Base-by-base conservation (phyloP, 2,113 vertebrate genomes). In the Cyprinus carpio region DNA sequence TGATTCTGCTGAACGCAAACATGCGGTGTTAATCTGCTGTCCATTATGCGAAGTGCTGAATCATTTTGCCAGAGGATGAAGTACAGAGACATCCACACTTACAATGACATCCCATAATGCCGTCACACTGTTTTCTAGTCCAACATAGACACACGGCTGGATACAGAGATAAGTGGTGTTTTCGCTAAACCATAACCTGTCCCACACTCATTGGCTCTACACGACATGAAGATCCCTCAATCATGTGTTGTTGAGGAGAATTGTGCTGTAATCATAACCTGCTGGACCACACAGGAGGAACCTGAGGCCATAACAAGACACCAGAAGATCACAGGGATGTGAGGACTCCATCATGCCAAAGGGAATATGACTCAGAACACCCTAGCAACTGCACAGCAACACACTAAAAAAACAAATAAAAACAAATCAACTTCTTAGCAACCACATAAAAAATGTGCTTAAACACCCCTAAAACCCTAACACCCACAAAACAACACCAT, bases 41-140 rank as follows among this genome's bases (percentile, higher is more conserved):
- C n/a, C 1, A n/a, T 72, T 43, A 56, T 54, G 64, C 51, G 75
- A 58, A 46, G 43, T 46, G 43, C 43, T 46, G 43, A 46, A 46
- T 46, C 43, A 46, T 46, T 46, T 40, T 9, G 78, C 87, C 84
- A 0, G 67, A 56, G 75, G 87, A 78, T 54, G 25, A 31, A 37
- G 54, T 43, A 75, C 46, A 81, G 84, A 83, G 74, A 88, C 87
- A 80, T 43, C 16, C 77, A 60, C 77, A 77, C 23, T 81, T n/a
- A 15, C 84, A 74, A 60, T 46, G 58, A 64, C 77, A 80, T 80
- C 77, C 77, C 67, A 83, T 83, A 86, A 83, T 72, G 34, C 40
- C 34, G 74, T 51, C 74, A 16, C 74, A 51, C 43, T 49, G 74
- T 51, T 51, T 46, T 75, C 40, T 75, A n/a, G 43, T 51, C 69